Percentiles rank a stretch among this genome's conserved stretches.
Conservation (phyloP, 2,888 invertebrate genomes). For the Sylvicola fuscatus region DNA sequence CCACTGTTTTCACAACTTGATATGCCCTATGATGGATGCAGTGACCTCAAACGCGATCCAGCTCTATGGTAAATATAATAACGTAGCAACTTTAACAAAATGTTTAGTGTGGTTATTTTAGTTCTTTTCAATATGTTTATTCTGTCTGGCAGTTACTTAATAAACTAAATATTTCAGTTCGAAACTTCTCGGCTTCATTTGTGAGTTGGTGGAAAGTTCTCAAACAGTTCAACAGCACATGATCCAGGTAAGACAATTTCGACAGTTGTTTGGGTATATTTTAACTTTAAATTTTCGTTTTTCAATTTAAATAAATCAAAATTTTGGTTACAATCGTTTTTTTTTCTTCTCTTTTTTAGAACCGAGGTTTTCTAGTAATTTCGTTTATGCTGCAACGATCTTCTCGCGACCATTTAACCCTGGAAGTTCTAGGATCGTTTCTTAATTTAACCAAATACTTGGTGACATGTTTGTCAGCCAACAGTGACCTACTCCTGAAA, state of each 20-base stretch:
- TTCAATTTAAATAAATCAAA: background rate
- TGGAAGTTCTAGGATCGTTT: conserved; percentile 83
- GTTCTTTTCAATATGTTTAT: too few species aligned
- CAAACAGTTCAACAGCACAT: conserved; percentile 98
- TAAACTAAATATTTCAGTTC: conserved; percentile 39
- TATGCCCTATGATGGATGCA: conserved; percentile 68
- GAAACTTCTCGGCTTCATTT: conserved; percentile 89
- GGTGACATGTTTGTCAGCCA: conserved; percentile 80
- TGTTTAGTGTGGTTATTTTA: too few species aligned
- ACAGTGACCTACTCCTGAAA: conserved; percentile 76
- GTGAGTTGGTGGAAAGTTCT: conserved; percentile 91
- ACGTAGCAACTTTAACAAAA: too few species aligned
- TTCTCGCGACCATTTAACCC: conserved; percentile 79
- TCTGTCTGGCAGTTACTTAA: conserved; percentile 4
- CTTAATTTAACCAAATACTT: conserved; percentile 80
- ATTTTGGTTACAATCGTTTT: too few species aligned
- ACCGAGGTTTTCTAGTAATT: conserved; percentile 94
- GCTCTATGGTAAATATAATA: conserved; percentile 78
- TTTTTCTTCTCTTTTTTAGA: conserved; percentile 19
- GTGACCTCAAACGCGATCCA: conserved; percentile 69
- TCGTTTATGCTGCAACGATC: conserved; percentile 91
- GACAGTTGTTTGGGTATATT: background rate
- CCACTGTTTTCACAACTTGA: conserved; percentile 96
- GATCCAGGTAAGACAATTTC: conserved; percentile 41
- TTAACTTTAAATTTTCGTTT: background rate